Evolutionary conservation across 2,888 invertebrate genomes (phyloP), one percentile per base, ranked within the genome.

Genomic region (Halocaridina rubra): DNA sequence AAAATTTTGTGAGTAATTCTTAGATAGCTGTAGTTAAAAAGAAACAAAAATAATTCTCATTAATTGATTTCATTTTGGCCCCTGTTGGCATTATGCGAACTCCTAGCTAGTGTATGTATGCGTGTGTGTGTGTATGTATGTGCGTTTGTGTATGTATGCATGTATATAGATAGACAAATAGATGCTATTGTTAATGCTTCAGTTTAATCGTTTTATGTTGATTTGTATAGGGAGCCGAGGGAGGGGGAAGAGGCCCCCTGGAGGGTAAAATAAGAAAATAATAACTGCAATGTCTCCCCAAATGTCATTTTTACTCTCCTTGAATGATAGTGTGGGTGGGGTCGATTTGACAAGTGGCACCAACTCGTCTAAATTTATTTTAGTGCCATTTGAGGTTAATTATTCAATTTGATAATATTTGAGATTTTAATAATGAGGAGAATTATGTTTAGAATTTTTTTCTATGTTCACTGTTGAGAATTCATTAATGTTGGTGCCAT

Each of bases 251-350:
- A 22, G 1, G n/a, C 8, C 24, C 13, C 24, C 19, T 10, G 1
- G 16, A 78, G 39, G 24, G n/a, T n/a, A n/a, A 64, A 4, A 33
- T 29, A 79, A 29, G 19, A 67, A 69, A 46, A 67, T 27, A 24
- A 79, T 79, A 79, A 46, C 67, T 22, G 16, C 59, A 53, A 27
- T 71, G 32, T 22, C 81, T 57, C 7, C 32, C 81, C 64, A 67
- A 24, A 57, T 33, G 81, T 82, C 81, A 82, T 39, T 82, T 82
- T 77, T 71, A 33, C 59, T 19, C n/a, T 22, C 46, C 61, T 59
- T 82, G 82, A 82, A 39, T 19, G 82, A 77, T 77, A 19, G 71
- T 29, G 77, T 77, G 82, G 82, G 82, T 77, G 82, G 77, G 33
- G 71, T 33, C 16, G 69, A 59, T 76, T 81, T 81, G 81, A 81